A percentile compares a stretch with the other conserved stretches of the same genome.
phyloP scores from a whole-genome alignment of 1,140 invertebrate species.

The Ips typographus region DNA sequence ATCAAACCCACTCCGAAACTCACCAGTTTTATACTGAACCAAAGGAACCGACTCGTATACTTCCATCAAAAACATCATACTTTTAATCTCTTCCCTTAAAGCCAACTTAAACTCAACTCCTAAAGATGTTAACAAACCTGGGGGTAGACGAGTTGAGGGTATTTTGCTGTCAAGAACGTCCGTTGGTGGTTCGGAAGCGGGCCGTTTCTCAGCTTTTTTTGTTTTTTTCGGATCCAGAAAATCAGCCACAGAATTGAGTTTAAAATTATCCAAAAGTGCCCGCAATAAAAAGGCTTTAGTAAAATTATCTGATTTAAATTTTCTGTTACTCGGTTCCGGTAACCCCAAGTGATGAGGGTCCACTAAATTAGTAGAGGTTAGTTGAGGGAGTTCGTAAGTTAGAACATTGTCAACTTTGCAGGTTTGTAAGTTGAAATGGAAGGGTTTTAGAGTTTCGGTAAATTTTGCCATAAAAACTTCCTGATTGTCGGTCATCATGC shows the following conservation, averaged over 20 bases:
- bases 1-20: neutral
- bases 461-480: no score
- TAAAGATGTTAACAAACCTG: neutral
- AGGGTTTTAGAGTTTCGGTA: no score
- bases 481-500: no score
- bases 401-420: no score
- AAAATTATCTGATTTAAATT: slow-evolving; percentile 16
- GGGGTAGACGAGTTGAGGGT: neutral
- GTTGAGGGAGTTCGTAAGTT: no score
- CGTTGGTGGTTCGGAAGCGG: neutral
- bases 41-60: slow-evolving; percentile 27
- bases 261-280: slow-evolving; percentile 17
- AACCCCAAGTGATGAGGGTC: no score
- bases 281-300: slow-evolving; percentile 24
- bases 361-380: no score
- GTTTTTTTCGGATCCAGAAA: slow-evolving; percentile 15
- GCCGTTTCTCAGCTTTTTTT: slow-evolving; percentile 8
- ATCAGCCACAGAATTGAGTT: slow-evolving; percentile 15
- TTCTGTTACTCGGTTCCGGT: no score
- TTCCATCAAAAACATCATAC: slow-evolving; percentile 6
- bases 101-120: neutral
- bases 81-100: neutral
- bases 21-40: slow-evolving; percentile 18
- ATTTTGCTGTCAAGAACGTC: neutral
- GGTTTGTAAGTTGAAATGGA: no score